These are phyloP conservation scores for Eristalinus aeneus DNA, from an alignment of 2,888 invertebrate species.

Conservation along the genomic window DNA sequence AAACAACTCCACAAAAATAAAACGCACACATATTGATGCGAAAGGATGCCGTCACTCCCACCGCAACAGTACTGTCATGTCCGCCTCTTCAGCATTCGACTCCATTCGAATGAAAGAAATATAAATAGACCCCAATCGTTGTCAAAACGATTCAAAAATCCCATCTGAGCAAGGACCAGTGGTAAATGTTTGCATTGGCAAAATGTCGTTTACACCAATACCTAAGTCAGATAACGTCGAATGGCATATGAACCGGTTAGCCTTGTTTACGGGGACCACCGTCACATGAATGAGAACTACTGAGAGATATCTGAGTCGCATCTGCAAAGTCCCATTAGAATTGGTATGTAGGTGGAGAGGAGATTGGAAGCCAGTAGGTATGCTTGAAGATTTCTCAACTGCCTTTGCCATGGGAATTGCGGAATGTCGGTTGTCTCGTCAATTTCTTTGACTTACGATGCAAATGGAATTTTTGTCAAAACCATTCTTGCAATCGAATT, in stretches of 20 bases:
- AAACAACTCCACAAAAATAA: not conserved
- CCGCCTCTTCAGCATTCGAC: not conserved
- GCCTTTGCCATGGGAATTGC: not conserved
- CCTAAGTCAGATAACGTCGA: not conserved
- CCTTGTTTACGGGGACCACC: not conserved
- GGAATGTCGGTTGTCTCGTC: constrained; percentile 7
- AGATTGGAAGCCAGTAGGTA: not conserved
- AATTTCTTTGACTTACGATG: constrained; percentile 31
- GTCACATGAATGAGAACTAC: not conserved
- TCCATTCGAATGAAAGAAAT: not conserved
- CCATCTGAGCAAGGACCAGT: not conserved
- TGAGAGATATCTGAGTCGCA: not conserved
- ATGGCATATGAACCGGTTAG: not conserved
- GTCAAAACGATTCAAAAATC: not conserved
- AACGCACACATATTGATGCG: not conserved
- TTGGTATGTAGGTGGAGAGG: not conserved
- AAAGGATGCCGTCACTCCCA: not conserved
- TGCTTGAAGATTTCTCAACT: not conserved
- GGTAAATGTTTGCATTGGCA: not conserved
- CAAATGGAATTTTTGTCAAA: constrained; percentile 12
- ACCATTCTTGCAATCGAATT: constrained; percentile 9
- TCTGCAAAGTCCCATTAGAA: not conserved
- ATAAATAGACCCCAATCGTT: not conserved
- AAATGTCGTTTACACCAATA: not conserved
- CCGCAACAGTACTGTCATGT: not conserved